These are phyloP conservation scores for Druon quercuslanigerum DNA, from an alignment of 1,140 invertebrate genomes.

Conservation along the genomic window DNA sequence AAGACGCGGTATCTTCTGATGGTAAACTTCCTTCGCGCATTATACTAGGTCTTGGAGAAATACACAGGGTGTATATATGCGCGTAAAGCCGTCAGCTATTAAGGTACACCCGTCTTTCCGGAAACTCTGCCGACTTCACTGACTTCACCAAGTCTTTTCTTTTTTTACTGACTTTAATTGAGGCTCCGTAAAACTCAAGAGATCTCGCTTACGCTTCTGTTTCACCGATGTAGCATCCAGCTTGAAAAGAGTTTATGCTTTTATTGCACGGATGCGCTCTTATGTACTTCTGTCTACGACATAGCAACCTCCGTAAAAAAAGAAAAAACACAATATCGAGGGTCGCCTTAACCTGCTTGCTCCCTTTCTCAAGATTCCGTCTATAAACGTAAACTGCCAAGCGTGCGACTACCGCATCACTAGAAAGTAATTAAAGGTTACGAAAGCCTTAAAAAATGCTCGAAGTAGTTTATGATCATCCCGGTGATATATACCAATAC, in stretches of 20 bases:
- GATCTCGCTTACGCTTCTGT: constrained; percentile 57
- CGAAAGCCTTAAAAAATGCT: constrained; percentile 3
- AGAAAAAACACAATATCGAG: constrained; percentile 35
- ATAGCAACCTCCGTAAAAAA: constrained; percentile 36
- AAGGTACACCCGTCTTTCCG: constrained; percentile 51
- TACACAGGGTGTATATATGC: constrained; percentile 33
- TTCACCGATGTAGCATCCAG: constrained; percentile 56
- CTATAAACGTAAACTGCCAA: constrained; percentile 2
- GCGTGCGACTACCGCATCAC: constrained; percentile 16
- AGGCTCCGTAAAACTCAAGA: constrained; percentile 61
- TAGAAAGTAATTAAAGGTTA: constrained; percentile 27
- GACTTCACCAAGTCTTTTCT: constrained; percentile 48
- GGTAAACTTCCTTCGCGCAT: constrained; percentile 18
- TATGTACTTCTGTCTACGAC: constrained; percentile 34
- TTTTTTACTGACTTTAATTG: constrained; percentile 68
- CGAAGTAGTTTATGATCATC: constrained; percentile 19
- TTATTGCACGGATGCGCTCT: constrained; percentile 59
- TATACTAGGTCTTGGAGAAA: constrained; percentile 22
- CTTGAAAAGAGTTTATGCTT: constrained; percentile 65
- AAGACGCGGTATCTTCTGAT: constrained; percentile 36
- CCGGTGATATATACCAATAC: not conserved
- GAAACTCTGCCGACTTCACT: constrained; percentile 53
- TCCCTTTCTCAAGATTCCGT: constrained; percentile 1
- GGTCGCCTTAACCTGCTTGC: constrained; percentile 26
- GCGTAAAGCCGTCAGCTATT: constrained; percentile 48